These are phyloP conservation scores for Pogonocichla stellata DNA, from an alignment of 2,113 vertebrate genomes.

Conservation along the genomic window DNA sequence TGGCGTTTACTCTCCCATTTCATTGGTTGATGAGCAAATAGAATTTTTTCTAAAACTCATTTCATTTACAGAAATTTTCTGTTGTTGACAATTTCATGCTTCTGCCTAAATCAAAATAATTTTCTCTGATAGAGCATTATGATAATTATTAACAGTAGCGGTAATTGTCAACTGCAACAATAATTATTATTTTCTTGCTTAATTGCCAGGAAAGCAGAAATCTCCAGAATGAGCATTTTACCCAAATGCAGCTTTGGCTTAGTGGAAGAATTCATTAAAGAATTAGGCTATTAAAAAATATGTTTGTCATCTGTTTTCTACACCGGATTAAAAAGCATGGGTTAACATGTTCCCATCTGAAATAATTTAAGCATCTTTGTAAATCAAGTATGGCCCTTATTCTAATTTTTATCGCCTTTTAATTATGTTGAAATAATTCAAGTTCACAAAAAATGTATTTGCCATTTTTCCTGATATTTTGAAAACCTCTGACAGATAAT, in stretches of 20 bases:
- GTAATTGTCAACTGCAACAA: constrained; percentile 5
- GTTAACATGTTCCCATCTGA: background rate
- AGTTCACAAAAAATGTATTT: background rate
- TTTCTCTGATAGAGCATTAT: constrained; percentile 16
- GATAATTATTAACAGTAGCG: constrained; percentile 31
- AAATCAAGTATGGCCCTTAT: background rate
- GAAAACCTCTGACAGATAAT: background rate
- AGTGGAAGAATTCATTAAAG: background rate
- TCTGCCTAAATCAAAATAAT: constrained; percentile 30
- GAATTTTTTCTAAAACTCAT: background rate
- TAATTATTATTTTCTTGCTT: background rate
- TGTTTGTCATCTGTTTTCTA: background rate
- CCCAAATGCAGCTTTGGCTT: background rate
- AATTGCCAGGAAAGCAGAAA: constrained; percentile 13
- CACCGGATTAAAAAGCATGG: background rate
- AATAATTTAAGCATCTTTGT: background rate
- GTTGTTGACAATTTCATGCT: constrained; percentile 4
- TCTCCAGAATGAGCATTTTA: background rate
- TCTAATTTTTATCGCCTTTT: background rate
- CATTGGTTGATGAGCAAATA: background rate
- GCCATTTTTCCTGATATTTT: background rate
- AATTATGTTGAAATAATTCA: background rate
- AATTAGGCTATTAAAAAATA: background rate
- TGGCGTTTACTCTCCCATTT: background rate
- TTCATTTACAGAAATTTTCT: background rate